These are phyloP conservation scores for Corythornis vintsioides DNA, from an alignment of 2,113 vertebrate genomes.

Conservation along the genomic window DNA sequence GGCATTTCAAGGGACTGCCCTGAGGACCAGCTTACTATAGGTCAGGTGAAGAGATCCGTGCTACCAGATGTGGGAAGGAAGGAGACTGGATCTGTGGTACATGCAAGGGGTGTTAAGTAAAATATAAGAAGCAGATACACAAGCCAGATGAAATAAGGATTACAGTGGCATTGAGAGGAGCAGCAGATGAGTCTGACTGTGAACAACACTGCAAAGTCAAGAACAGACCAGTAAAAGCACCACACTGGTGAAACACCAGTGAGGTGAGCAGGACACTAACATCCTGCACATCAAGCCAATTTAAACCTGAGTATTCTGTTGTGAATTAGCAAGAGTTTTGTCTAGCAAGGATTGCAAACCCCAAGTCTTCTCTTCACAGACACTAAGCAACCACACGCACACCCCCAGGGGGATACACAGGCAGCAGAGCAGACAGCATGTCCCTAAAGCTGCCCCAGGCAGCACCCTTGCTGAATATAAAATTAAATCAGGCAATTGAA, in stretches of 20 bases:
- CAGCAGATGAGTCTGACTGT: neutral
- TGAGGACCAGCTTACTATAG: neutral
- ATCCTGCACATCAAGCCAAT: neutral
- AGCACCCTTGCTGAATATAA: neutral
- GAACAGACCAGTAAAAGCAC: neutral
- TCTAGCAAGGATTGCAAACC: neutral
- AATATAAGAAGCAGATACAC: neutral
- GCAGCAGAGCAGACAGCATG: neutral
- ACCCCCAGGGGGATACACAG: neutral
- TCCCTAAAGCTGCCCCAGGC: neutral
- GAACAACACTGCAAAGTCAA: neutral
- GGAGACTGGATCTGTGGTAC: neutral
- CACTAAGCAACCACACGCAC: neutral
- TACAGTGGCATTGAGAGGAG: neutral
- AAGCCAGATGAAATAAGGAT: neutral
- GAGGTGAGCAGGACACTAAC: neutral
- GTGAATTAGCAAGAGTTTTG: neutral
- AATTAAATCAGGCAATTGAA: neutral
- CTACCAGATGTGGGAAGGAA: neutral
- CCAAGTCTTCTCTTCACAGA: neutral
- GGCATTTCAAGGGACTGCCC: neutral
- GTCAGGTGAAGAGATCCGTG: neutral
- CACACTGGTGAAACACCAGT: fast-evolving
- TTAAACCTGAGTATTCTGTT: neutral
- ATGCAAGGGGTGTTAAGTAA: neutral